Conservation (phyloP, 2,888 invertebrate species). For the Corythucha ciliata region DNA sequence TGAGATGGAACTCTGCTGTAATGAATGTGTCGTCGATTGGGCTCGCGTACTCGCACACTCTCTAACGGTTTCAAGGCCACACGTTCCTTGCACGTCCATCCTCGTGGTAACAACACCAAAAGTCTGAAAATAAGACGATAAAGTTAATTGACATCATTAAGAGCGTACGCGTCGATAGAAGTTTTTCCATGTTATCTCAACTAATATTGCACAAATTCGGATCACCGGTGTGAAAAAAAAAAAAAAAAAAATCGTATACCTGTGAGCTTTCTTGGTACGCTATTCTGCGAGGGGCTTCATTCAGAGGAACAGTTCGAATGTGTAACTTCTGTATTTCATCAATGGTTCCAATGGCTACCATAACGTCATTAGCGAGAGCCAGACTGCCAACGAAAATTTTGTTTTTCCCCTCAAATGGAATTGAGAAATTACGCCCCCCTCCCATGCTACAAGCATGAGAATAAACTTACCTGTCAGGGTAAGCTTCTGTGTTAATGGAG, state of each 20-base stretch:
- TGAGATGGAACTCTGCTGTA: constrained; percentile 39
- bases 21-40: constrained; percentile 52
- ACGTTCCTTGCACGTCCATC: constrained; percentile 73
- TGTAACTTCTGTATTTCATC: constrained; percentile 98
- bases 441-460: too few species aligned
- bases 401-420: too few species aligned
- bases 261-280: constrained; percentile 89
- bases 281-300: constrained; percentile 88
- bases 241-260: constrained; percentile 30
- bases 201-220: too few species aligned
- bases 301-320: constrained; percentile 88
- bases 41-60: constrained; percentile 73
- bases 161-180: constrained; percentile 4
- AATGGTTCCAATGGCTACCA: constrained; percentile 90
- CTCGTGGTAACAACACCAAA: constrained; percentile 90
- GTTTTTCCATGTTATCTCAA: too few species aligned
- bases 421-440: too few species aligned
- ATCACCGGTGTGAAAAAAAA: too few species aligned
- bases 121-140: constrained; percentile 56
- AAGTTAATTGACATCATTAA: too few species aligned
- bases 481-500: constrained; percentile 88
- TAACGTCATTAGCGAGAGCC: constrained; percentile 78
- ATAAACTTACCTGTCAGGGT: too few species aligned
- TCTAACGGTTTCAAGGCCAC: constrained; percentile 46
- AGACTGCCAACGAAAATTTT: too few species aligned